Base-by-base conservation (phyloP, 2,888 invertebrate genomes). In the Limnephilus lunatus region DNA sequence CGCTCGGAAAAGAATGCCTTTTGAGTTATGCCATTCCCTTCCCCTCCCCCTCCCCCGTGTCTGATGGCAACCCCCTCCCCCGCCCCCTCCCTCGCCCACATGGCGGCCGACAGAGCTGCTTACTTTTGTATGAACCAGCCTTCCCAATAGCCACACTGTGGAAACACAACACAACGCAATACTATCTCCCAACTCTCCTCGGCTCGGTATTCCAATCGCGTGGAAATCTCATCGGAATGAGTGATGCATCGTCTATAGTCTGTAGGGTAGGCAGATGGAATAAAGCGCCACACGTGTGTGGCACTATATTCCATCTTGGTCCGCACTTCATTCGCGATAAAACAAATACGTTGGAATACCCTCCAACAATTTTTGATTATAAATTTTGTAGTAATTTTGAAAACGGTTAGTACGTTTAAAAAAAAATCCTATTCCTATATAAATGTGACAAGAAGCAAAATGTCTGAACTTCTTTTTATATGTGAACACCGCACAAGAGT, bases 1-100 rank as follows among this genome's bases (percentile, higher is more conserved):
- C 82, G 87, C 82, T 88, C 35, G 31, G 81, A 80, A 90, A 44
- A 80, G 87, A 91, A 91, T 91, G 81, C 88, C 53, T 81, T 81
- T 81, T 87, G 39, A 87, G 86, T 91, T 91, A 86, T 81, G 32
- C 81, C 86, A 25, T 68, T 35, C 19, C 11, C 48, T 30, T 32
- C 87, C 53, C 48, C 19, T 15, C 35, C 25, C 80, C 35, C 44
- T 25, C 44, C 87, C 35, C 85, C 31, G 31, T 25, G n/a, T 25
- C 39, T 30, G 86, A 1, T 48, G 9, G 48, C 86, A n/a, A 44
- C 5, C 7, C 7, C 86, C 39, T 9, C 86, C n/a, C 14, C 11
- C 85, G 25, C 32, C 30, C 30, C 85, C 39, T 9, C 86, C n/a
- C 7, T 2, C 86, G 2, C 32, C 35, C 25, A 19, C 35, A 11